Percentiles rank a stretch among this genome's conserved stretches.
These are phyloP conservation scores for Ornithorhynchus anatinus DNA, from an alignment of 2,113 vertebrate species.

Conservation along the genomic window DNA sequence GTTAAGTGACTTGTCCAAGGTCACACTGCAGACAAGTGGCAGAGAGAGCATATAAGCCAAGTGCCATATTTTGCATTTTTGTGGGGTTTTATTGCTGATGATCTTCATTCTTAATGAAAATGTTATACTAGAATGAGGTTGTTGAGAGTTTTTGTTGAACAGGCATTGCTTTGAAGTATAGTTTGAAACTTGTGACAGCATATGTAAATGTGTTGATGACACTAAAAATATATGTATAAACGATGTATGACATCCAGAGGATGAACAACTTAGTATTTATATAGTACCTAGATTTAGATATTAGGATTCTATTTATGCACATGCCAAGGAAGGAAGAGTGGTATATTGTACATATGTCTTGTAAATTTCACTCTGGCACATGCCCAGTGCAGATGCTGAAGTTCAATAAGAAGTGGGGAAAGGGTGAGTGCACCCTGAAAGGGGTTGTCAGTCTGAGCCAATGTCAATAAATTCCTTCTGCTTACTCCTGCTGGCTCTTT, in stretches of 20 bases:
- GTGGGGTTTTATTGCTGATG: conserved; percentile 33
- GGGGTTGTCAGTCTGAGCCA: conserved; percentile 10
- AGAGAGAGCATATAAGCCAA: conserved; percentile 22
- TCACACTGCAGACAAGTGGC: too few relatives aligned
- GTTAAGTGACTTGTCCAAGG: too few relatives aligned
- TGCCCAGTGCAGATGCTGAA: conserved; percentile 50
- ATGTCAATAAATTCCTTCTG: background rate
- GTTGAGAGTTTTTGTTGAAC: conserved; percentile 32
- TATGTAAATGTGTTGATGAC: conserved; percentile 77
- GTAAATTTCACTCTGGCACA: conserved; percentile 57
- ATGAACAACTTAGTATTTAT: conserved; percentile 72
- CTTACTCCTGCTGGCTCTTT: background rate
- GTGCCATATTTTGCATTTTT: conserved; percentile 38
- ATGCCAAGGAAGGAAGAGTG: conserved; percentile 64
- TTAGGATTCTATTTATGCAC: conserved; percentile 64
- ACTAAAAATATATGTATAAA: conserved; percentile 73
- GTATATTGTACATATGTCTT: conserved; percentile 60
- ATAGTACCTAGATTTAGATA: conserved; percentile 67
- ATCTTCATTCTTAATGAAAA: conserved; percentile 37
- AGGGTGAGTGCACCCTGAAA: conserved; percentile 32
- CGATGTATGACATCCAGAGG: conserved; percentile 75
- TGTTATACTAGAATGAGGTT: conserved; percentile 31
- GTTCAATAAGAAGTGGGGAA: conserved; percentile 27
- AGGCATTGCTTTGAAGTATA: conserved; percentile 69
- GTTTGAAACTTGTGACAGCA: conserved; percentile 76